Base-by-base conservation (phyloP, 2,797 vertebrate genomes). In the Catostomus latipinnis region DNA sequence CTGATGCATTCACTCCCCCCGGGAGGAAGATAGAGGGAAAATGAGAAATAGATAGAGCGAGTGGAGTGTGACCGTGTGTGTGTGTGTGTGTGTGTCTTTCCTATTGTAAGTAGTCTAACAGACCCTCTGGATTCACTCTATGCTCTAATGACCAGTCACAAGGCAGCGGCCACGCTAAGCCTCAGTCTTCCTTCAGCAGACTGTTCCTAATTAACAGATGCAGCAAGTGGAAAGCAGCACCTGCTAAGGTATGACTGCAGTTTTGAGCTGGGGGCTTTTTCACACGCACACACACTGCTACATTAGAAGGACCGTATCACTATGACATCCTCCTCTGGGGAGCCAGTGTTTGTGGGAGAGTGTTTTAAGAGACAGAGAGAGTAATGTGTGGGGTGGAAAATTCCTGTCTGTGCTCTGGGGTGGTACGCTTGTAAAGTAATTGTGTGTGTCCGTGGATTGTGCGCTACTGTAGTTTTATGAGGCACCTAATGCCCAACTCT, bases 181-280 rank as follows among this genome's bases (percentile, higher is more conserved):
- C 83, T 86, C 86, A 92, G 86, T 77, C 75, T 87, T 88, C 85
- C 89, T 87, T 77, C 82, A 74, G 68, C 74, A 88, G 72, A 77
- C 88, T 91, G 86, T 88, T 91, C 89, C 90, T 92, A 93, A 93
- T 94, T 93, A 93, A 92, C 89, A 90, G 88, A 90, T 84, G 90
- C 92, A 93, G 89, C 83, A 83, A 89, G 87, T 91, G 92, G 92
- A 93, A 93, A 92, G 88, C 78, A 88, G 87, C 91, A 93, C 92
- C 91, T 93, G 92, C 90, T 93, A 87, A 86, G 84, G 88, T 84
- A 80, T 82, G 87, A 90, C 85, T 89, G 87, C 73, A 80, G 82
- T 79, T 76, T 84, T 69, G 62, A 84, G 78, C 78, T 48, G 43
- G 65, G 70, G 66, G 69, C 82, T 82, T 77, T 71, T 61, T 57